Conservation (phyloP, 2,113 vertebrate species). For the Carlito syrichta region DNA sequence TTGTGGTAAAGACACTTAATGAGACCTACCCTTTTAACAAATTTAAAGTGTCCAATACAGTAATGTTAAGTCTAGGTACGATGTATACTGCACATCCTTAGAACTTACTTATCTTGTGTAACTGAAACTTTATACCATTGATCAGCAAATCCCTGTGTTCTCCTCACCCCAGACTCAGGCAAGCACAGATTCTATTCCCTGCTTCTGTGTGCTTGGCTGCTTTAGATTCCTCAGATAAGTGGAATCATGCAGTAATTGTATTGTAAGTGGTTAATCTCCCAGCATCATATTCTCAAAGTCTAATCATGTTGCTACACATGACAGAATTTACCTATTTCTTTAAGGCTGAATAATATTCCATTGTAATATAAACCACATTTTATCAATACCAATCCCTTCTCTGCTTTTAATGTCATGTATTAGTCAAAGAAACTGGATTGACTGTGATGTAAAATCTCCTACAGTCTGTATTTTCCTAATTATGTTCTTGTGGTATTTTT, state of each 20-base stretch:
- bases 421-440: background rate
- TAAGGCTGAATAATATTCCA: background rate
- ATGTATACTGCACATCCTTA: background rate
- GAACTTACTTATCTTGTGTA: background rate
- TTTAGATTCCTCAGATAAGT: background rate
- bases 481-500: background rate
- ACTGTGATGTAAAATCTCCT: background rate
- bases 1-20: background rate
- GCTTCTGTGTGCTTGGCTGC: background rate
- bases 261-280: background rate
- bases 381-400: background rate
- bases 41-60: background rate
- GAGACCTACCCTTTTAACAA: background rate
- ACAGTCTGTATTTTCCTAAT: background rate
- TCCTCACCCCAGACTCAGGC: fast-evolving
- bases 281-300: background rate
- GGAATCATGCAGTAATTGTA: background rate
- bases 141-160: fast-evolving
- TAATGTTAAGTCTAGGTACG: background rate
- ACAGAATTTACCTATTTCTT: background rate
- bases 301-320: background rate
- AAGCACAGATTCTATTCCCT: background rate
- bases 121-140: background rate
- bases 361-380: background rate
- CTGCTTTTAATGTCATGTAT: background rate